Evolutionary conservation across 2,113 vertebrate genomes (phyloP).

Genomic region (Malurus elegans): DNA sequence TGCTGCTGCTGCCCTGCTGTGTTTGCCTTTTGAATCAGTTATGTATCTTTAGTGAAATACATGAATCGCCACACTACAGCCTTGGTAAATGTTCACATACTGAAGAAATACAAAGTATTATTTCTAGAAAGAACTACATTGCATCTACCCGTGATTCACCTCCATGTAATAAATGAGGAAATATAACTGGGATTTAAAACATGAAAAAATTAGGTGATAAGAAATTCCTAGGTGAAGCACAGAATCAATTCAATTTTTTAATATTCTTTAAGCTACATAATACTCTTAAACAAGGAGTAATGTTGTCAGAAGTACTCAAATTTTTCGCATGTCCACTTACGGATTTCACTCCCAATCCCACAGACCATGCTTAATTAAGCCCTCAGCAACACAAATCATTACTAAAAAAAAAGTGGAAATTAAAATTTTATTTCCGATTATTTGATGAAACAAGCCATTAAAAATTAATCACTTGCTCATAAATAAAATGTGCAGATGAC

Average conservation of each 20-base stretch:
- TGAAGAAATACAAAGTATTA: not conserved
- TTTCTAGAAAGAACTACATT: not conserved
- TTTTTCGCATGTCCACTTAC: not conserved
- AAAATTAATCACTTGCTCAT: not conserved
- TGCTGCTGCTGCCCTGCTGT: not conserved
- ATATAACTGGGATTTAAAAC: not conserved
- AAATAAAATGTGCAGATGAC: not conserved
- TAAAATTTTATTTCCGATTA: not conserved
- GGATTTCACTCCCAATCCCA: not conserved
- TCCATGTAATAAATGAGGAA: not conserved
- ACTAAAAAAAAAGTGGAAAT: not conserved
- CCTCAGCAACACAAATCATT: not conserved
- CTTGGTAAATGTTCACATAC: not conserved
- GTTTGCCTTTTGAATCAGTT: not conserved
- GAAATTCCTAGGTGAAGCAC: not conserved
- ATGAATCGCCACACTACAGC: not conserved
- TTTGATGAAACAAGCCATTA: not conserved
- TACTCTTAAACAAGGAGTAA: not conserved
- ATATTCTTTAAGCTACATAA: not conserved
- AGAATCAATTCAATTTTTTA: not conserved
- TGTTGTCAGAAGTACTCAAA: not conserved
- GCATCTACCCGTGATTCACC: not conserved
- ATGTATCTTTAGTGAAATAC: not conserved
- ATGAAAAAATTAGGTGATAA: not conserved
- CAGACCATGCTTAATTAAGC: not conserved